Evolutionary conservation across 1,140 invertebrate species (phyloP), one percentile per base, ranked within the genome.

Genomic region (Lordiphosa mommai): DNA sequence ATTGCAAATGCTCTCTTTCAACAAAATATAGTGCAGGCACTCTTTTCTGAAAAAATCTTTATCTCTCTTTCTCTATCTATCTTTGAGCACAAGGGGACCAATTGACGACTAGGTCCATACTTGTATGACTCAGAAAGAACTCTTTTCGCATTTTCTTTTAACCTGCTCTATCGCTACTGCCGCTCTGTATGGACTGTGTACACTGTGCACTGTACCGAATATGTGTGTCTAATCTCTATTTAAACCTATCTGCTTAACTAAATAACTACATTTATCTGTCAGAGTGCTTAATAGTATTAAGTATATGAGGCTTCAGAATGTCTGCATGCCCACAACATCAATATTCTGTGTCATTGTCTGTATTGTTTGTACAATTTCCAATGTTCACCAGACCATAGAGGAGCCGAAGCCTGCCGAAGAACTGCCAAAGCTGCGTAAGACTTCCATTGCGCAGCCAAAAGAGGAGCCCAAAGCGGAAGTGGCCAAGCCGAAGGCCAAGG

Each of bases 401-500:
- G 80, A 86, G 29, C 33, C 13, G 4, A 70, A 80, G 20, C 49
- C 72, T n/a, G 68, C 38, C 7, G 86, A 88, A 16, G 86, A 82
- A 33, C 33, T 89, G n/a, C 88, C 88, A 30, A 88, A 89, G 48
- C 66, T 89, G 23, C 72, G 87, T 9, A 89, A 89, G 55, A 74
- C 85, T 10, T 88, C 86, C 17, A 48, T 74, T 17, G 32, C 65
- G 8, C 34, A 59, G 36, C 57, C 61, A 4, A 87, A 88, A 50
- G 88, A 89, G 49, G 76, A 88, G 9, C 16, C 63, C 2, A 86
- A 87, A 14, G 17, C 47, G 1, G 87, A 89, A 17, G 27, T 56
- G 12, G 23, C 53, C 4, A 91, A 92, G 72, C 38, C 69, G 13
- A 90, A 91, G 72, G 80, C 90, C 30, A 92, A 92, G 87, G 80